Conservation (phyloP, 1,140 invertebrate species). For the Philotrypesis tridentata region DNA sequence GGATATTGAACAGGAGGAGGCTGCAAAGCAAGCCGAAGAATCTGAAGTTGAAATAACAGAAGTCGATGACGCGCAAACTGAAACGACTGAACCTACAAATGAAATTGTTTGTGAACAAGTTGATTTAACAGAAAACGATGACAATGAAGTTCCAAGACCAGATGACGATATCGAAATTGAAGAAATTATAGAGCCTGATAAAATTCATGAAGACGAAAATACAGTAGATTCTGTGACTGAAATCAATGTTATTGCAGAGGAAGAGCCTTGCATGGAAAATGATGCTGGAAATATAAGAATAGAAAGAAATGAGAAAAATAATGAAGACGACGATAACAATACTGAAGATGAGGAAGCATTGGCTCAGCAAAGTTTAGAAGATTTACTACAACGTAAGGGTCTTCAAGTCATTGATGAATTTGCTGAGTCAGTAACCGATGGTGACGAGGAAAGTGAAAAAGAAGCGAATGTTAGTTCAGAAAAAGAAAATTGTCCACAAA, state of each 20-base stretch:
- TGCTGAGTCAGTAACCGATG: constrained; percentile 47
- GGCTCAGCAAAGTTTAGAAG: constrained; percentile 50
- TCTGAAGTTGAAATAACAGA: constrained; percentile 1
- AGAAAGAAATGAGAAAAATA: neutral
- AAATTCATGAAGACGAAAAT: constrained; percentile 15
- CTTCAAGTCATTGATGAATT: constrained; percentile 54
- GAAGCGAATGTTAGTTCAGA: constrained; percentile 1
- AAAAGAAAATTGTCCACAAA: constrained; percentile 13
- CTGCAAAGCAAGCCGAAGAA: neutral
- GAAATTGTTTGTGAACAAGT: neutral
- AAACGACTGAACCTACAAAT: neutral
- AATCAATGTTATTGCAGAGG: neutral
- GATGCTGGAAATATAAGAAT: neutral
- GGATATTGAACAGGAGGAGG: neutral
- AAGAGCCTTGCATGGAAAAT: constrained; percentile 18
- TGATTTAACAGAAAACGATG: constrained; percentile 1
- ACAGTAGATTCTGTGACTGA: constrained; percentile 12
- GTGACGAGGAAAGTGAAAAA: constrained; percentile 39
- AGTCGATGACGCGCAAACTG: constrained; percentile 20
- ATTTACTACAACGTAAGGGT: constrained; percentile 50
- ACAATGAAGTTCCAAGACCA: neutral
- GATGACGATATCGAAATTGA: constrained; percentile 25
- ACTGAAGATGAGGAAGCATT: constrained; percentile 38
- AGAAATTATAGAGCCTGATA: neutral
- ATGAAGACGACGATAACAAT: constrained; percentile 22